A percentile compares a stretch with the other conserved stretches of the same genome.
Evolutionary conservation across 2,888 invertebrate genomes (phyloP).

Genomic region (Syrista parreyssii): DNA sequence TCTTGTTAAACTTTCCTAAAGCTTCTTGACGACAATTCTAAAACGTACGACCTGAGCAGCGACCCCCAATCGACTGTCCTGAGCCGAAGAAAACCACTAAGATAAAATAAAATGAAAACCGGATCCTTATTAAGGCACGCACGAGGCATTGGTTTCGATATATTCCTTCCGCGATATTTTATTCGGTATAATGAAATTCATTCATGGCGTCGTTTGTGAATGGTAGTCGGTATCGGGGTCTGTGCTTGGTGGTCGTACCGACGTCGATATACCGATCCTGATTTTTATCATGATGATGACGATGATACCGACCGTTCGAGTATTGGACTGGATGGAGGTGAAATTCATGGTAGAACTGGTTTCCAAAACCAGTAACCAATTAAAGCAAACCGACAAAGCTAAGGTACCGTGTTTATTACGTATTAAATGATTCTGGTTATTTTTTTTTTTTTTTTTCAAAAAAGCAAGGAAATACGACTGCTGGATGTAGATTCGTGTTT

Average conservation of each 20-base stretch:
- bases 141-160: constrained; percentile 17
- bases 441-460: constrained; percentile 3
- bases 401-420: constrained; percentile 41
- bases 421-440: constrained; percentile 36
- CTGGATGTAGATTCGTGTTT: background rate
- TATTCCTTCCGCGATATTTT: background rate
- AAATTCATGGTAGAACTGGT: constrained; percentile 30
- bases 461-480: constrained; percentile 1
- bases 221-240: constrained; percentile 22
- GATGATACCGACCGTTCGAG: background rate
- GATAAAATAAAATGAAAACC: no score
- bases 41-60: no score
- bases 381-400: constrained; percentile 23
- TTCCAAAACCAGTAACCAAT: constrained; percentile 45
- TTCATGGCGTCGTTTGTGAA: constrained; percentile 44
- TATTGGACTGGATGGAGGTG: background rate
- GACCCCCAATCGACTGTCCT: no score
- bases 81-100: no score
- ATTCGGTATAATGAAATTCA: constrained; percentile 22
- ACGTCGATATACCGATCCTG: background rate
- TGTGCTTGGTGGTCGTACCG: background rate
- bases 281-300: no score
- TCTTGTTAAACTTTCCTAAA: no score
- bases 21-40: no score
- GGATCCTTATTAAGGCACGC: background rate